A percentile compares a stretch with the other conserved stretches of the same genome.
These are phyloP conservation scores for Akabosia matsudoensis DNA, from an alignment of 1,140 invertebrate genomes.

Conservation along the genomic window DNA sequence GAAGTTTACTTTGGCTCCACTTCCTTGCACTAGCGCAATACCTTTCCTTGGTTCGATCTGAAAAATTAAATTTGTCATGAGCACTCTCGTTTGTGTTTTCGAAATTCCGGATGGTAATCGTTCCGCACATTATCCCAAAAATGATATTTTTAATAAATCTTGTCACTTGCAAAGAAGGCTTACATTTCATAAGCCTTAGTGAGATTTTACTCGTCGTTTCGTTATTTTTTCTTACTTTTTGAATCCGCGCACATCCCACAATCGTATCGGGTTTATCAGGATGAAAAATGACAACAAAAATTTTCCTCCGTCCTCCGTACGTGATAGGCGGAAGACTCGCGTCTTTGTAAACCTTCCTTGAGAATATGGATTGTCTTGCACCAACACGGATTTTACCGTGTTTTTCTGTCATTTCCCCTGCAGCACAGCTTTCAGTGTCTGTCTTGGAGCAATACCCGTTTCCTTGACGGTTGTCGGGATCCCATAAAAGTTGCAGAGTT, in stretches of 20 bases:
- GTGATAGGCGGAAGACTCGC: constrained; percentile 56
- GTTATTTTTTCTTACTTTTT: too few relatives aligned
- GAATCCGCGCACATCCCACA: constrained; percentile 78
- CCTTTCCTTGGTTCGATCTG: constrained; percentile 39
- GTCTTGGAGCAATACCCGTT: constrained; percentile 50
- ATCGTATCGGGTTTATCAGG: constrained; percentile 72
- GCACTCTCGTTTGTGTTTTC: too few relatives aligned
- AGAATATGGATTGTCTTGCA: constrained; percentile 51
- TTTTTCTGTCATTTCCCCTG: constrained; percentile 75
- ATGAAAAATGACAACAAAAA: constrained; percentile 83
- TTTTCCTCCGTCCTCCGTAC: constrained; percentile 64
- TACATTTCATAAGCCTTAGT: too few relatives aligned
- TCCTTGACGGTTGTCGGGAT: constrained; percentile 68
- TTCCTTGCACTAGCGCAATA: constrained; percentile 66
- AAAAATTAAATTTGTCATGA: not conserved
- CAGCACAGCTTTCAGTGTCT: constrained; percentile 53
- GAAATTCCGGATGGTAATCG: not conserved
- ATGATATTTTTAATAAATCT: not conserved
- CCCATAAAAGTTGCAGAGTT: constrained; percentile 77
- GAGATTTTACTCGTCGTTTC: too few relatives aligned
- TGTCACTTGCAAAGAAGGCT: too few relatives aligned
- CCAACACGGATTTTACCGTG: constrained; percentile 63
- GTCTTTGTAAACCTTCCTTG: constrained; percentile 40
- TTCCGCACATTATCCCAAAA: not conserved
- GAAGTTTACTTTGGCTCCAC: constrained; percentile 76